These are phyloP conservation scores for Kryptolebias ocellatus DNA, from an alignment of 2,797 vertebrate species.

Conservation along the genomic window DNA sequence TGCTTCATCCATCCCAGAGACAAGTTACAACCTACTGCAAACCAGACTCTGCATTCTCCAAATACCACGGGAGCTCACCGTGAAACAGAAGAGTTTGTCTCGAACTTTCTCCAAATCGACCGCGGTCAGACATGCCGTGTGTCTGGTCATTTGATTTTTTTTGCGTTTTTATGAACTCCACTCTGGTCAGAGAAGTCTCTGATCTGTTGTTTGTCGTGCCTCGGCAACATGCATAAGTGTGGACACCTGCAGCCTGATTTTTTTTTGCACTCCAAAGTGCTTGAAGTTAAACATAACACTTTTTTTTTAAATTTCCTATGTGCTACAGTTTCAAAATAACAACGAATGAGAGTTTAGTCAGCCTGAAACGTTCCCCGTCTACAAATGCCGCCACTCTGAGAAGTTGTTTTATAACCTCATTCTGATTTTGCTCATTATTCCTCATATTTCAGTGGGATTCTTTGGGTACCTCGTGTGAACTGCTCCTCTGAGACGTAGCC, in stretches of 20 bases:
- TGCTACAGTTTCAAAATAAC: neutral
- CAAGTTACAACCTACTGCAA: slow-evolving; percentile 67
- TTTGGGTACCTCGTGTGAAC: neutral
- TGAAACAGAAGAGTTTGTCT: slow-evolving; percentile 43
- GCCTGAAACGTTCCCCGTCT: neutral
- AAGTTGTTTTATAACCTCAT: too few species aligned
- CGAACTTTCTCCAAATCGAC: slow-evolving; percentile 22
- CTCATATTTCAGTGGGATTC: neutral
- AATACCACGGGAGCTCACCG: slow-evolving; percentile 54
- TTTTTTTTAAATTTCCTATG: too few species aligned
- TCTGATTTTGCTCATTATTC: neutral
- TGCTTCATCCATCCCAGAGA: slow-evolving; percentile 52
- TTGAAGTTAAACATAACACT: too few species aligned
- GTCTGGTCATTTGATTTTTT: slow-evolving; percentile 12
- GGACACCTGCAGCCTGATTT: neutral
- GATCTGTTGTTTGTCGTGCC: slow-evolving; percentile 11
- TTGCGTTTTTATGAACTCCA: neutral
- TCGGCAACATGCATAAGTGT: neutral
- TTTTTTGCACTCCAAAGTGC: too few species aligned
- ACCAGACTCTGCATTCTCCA: slow-evolving; percentile 67
- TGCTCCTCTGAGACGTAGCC: neutral
- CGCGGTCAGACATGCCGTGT: slow-evolving; percentile 27
- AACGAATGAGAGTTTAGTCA: neutral
- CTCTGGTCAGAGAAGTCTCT: slow-evolving; percentile 17
- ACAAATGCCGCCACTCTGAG: neutral